Conservation (phyloP, 2,113 vertebrate species). For the Spea multiplicata region DNA sequence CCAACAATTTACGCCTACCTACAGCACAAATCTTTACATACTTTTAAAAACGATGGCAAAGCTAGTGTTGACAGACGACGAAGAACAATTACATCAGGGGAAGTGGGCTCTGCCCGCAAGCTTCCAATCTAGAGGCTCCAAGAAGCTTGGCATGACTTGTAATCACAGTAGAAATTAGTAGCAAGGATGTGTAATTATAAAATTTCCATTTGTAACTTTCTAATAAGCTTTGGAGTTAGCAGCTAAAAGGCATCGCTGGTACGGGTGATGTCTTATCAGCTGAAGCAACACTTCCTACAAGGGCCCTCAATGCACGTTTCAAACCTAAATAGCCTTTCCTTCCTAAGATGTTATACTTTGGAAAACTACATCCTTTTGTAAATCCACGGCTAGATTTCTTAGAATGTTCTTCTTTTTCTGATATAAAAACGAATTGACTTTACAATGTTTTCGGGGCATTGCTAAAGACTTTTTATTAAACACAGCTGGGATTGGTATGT, state of each 20-base stretch:
- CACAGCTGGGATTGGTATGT: neutral
- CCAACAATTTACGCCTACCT: no score
- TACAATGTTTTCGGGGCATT: neutral
- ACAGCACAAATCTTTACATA: no score
- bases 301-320: slow-evolving; percentile 15
- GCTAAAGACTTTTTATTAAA: neutral
- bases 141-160: no score
- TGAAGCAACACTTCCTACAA: slow-evolving; percentile 42
- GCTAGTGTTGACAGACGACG: no score
- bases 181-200: no score
- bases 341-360: slow-evolving; percentile 35
- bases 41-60: no score
- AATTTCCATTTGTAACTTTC: neutral
- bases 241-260: neutral
- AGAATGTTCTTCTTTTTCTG: neutral
- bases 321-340: slow-evolving; percentile 44
- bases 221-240: neutral
- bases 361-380: slow-evolving; percentile 36
- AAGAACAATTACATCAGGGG: no score
- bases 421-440: neutral
- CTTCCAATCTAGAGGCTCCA: no score
- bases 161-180: no score
- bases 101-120: no score
- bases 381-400: neutral
- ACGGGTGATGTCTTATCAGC: slow-evolving; percentile 35